Base-by-base conservation (phyloP, 2,888 invertebrate genomes). In the Eupelmus urozonus region DNA sequence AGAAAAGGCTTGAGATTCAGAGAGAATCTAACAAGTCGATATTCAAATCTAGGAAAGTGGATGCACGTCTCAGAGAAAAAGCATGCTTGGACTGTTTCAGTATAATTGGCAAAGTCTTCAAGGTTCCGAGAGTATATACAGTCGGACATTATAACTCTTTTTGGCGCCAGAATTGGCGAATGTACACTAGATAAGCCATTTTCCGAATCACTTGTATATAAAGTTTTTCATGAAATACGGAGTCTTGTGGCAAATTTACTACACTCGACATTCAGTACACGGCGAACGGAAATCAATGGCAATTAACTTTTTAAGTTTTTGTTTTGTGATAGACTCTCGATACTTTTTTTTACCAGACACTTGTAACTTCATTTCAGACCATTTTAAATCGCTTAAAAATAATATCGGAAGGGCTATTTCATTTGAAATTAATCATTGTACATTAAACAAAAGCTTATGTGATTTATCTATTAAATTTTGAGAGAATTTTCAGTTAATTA, bases 81-180 rank as follows among this genome's bases (percentile, higher is more conserved):
- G 63, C 49, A 25, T 20, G n/a, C n/a, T n/a, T n/a, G n/a, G 25
- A n/a, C 40, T 20, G n/a, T 42, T 67, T 34, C n/a, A 45, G 23
- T 34, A n/a, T 67, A 51, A 42, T 73, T 78, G 78, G 67, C 69
- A 78, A 59, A 18, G 29, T 16, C 69, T 65, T 78, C 65, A 78
- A 78, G 70, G 78, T 57, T 73, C 63, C 51, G 20, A 29, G 23
- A 45, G n/a, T 34, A 29, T 7, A 20, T n/a, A 9, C 53, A 23
- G 42, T 42, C 60, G n/a, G 16, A 18, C n/a, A 62, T 53, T 77
- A 29, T 66, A 72, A 66, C 71, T 67, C 66, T 72, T 42, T 77
- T 77, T 72, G 77, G 72, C 72, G 66, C 77, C 60, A 29, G 16
- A 62, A 57, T 74, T 65, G 63, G 63, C 69, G 23, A 60, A 45